Conservation (phyloP, 2,113 vertebrate species). For the Trichomycterus rosablanca region DNA sequence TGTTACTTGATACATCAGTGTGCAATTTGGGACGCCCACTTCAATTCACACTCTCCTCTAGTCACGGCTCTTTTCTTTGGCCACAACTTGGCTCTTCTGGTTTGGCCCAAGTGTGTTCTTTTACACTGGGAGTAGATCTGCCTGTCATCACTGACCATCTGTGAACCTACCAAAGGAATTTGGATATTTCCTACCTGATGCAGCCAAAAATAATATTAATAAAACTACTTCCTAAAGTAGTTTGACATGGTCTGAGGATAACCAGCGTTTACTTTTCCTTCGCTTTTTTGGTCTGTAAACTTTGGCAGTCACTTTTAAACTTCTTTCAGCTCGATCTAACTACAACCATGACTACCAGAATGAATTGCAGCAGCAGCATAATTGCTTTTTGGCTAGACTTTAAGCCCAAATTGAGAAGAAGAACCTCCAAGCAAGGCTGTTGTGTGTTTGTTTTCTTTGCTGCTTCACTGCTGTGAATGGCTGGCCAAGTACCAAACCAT, state of each 20-base stretch:
- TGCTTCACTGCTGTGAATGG: constrained; percentile 13
- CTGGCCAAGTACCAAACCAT: constrained; percentile 18
- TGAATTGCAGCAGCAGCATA: constrained; percentile 14
- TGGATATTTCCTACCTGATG: constrained; percentile 3
- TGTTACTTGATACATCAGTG: too few relatives aligned
- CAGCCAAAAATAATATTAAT: constrained; percentile 3
- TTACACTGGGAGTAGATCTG: constrained; percentile 15
- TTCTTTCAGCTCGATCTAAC: background rate
- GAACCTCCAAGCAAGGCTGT: constrained; percentile 22
- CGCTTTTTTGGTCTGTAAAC: background rate
- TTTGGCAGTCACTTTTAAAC: background rate
- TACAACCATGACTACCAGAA: background rate
- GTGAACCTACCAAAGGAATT: constrained; percentile 11
- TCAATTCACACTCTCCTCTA: constrained; percentile 33
- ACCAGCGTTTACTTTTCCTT: background rate
- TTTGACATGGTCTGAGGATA: background rate
- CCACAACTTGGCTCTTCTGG: constrained; percentile 23
- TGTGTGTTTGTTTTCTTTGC: constrained; percentile 32
- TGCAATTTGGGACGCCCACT: too few relatives aligned
- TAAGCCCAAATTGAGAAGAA: constrained; percentile 11
- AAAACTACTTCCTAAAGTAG: too few relatives aligned
- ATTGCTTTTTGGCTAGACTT: constrained; percentile 24
- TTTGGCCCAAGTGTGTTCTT: constrained; percentile 13
- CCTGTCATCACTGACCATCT: constrained; percentile 28
- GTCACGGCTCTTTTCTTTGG: constrained; percentile 19